Evolutionary conservation across 2,113 vertebrate species (phyloP), one percentile per base, ranked within the genome.

Genomic region (Lipophrys pholis): DNA sequence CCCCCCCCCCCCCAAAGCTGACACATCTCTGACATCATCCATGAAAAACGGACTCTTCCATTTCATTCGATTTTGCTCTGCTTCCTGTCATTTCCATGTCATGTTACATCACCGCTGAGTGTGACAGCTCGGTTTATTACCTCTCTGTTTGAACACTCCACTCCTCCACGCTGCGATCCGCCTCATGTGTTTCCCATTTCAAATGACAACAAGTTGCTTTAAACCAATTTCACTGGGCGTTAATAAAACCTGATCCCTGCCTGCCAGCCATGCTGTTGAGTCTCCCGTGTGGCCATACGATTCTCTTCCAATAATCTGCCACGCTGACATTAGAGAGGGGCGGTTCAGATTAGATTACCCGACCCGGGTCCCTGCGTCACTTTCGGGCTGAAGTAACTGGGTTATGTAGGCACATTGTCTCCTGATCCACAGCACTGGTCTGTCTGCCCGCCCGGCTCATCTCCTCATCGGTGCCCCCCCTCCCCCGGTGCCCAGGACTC

Each of bases 401-500:
- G 67, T 87, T 87, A 85, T 64, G 63, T 49, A 51, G 80, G 82
- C 83, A 85, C 78, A 89, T 86, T 90, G 82, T 83, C 75, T 69
- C 79, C 85, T 83, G 71, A 75, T 82, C 65, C 76, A 61, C 30
- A 39, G 38, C 17, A 60, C 55, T 59, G 40, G 12, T 59, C 63
- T 62, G 60, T 56, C 42, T 66, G 16, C 63, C 8, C 63, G n/a
- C 56, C 51, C 39, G 15, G 56, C 35, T 76, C 63, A 56, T 63
- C 40, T 75, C 17, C 68, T 61, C 10, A 7, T 38, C 36, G 62
- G 54, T 50, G 36, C 54, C 78, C 59, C 69, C 51, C 8, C 49
- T 30, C 0, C 7, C 57, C 38, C 60, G 75, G 35, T 60, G 39
- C 14, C 61, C 58, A 30, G 21, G 2, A 2, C 21, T 30, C 21